Base-by-base conservation (phyloP, 2,797 vertebrate species). In the Danio tinwini region DNA sequence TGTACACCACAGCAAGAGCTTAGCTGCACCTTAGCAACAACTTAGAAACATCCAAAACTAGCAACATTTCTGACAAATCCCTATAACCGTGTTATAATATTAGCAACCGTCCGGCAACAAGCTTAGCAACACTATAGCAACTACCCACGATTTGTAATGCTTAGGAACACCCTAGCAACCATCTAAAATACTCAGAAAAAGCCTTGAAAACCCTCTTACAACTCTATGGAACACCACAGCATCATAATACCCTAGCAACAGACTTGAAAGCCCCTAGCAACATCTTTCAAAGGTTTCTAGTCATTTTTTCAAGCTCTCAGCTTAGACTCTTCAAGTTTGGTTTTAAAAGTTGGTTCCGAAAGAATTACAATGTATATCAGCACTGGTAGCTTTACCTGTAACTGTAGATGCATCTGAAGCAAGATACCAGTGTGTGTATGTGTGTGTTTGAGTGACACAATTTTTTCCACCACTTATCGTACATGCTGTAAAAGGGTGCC, bases 381-480 rank as follows among this genome's bases (percentile, higher is more conserved):
- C 68, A 77, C 52, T 14, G 40, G 29, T 29, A 16, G 74, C 55
- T 42, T 17, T 72, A 83, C 55, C 78, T 83, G 69, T 64, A 63
- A n/a, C 56, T 17, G 67, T 67, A 55, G 39, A 65, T 5, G 19
- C 40, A 68, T 47, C 11, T 52, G 19, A 64, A 58, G 45, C 14
- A 2, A 49, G 17, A 68, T 75, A 40, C 65, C 19, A 75, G 3
- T 13, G n/a, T 29, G 76, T 64, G 47, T 49, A 44, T 12, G 47
- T 56, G 12, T 10, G n/a, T 29, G 77, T 64, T 39, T 39, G 9
- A 2, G n/a, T 12, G 53, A 76, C 73, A 80, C 73, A 50, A 81
- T 68, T 61, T 65, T 47, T 70, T 63, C 63, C 40, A 56, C 8
- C 8, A 62, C 65, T 61, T 53, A 52, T 65, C n/a, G 49, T 64